phyloP scores from a whole-genome alignment of 2,113 vertebrate species.

The Chlorodrepanis virens region DNA sequence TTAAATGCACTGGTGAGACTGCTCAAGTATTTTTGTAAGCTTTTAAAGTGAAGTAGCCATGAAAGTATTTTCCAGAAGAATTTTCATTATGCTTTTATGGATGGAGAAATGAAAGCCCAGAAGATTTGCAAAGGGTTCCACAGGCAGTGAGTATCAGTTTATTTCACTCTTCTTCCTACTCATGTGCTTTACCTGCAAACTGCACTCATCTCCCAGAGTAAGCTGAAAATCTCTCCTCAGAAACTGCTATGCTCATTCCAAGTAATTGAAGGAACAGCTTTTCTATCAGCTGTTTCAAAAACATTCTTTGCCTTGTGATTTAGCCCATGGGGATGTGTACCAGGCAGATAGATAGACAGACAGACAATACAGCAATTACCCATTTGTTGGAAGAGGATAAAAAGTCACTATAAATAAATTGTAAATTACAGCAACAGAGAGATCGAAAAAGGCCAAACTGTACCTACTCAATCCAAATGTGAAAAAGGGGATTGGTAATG shows the following conservation, averaged over 20 bases:
- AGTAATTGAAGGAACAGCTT: neutral
- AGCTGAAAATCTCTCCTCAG: constrained; percentile 3
- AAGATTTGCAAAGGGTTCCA: neutral
- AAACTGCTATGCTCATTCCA: constrained; percentile 1
- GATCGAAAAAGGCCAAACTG: neutral
- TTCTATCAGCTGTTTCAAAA: constrained; percentile 8
- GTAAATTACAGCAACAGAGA: neutral
- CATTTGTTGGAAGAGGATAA: neutral
- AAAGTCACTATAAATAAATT: neutral
- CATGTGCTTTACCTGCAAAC: constrained; percentile 30
- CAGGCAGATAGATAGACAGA: neutral
- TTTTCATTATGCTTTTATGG: neutral
- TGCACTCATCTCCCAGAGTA: neutral
- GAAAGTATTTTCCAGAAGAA: constrained; percentile 11
- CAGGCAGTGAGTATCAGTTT: neutral
- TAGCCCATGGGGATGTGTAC: neutral
- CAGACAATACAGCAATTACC: neutral
- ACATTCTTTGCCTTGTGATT: neutral
- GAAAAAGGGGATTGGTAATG: neutral
- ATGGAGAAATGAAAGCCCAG: neutral
- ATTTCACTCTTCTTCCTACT: constrained; percentile 10
- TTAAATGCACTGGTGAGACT: neutral
- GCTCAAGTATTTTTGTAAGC: neutral
- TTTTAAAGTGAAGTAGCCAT: constrained; percentile 14
- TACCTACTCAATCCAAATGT: neutral